Base-by-base conservation (phyloP, 2,888 invertebrate species). In the Melipona bicolor region DNA sequence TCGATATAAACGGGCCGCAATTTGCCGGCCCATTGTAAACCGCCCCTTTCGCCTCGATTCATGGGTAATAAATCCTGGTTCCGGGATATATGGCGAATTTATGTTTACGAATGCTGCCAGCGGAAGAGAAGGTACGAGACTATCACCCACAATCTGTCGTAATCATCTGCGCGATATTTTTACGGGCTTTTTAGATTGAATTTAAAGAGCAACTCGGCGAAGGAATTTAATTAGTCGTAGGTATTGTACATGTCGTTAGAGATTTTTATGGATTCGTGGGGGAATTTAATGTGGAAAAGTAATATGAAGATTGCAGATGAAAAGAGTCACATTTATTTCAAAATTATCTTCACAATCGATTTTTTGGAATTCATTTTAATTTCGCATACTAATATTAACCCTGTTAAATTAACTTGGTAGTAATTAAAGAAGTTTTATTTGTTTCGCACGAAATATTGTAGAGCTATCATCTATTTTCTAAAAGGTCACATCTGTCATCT, bases 1-100 rank as follows among this genome's bases (percentile, higher is more conserved):
- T 92, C 90, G 89, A 85, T 91, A 86, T 87, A 88, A 90, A 87
- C 88, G 89, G 85, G 83, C 88, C 88, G 91, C 91, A 93, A 93
- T 93, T 94, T 92, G 91, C 91, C 86, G 84, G 89, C 79, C 91
- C 89, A 91, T 92, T 93, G 92, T 93, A 90, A 91, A 91, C 85
- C 90, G n/a, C 79, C 89, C 87, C 88, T 86, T 77, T 70, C 70
- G 83, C 77, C 85, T 86, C 88, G 73, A 88, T 90, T 89, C 88
- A 90, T 87, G 91, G 87, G 84, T 91, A 90, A 92, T 91, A 91
- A 91, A 91, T 90, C 90, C 85, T 85, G 74, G 73, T 67, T 75
- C 81, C 88, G 87, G 85, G 83, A 79, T 86, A 79, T 84, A 88
- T 83, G 78, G 77, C 76, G 85, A 87, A 90, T 91, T 91, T 87